phyloP scores from a whole-genome alignment of 2,888 invertebrate species.

The Bombylius major region DNA sequence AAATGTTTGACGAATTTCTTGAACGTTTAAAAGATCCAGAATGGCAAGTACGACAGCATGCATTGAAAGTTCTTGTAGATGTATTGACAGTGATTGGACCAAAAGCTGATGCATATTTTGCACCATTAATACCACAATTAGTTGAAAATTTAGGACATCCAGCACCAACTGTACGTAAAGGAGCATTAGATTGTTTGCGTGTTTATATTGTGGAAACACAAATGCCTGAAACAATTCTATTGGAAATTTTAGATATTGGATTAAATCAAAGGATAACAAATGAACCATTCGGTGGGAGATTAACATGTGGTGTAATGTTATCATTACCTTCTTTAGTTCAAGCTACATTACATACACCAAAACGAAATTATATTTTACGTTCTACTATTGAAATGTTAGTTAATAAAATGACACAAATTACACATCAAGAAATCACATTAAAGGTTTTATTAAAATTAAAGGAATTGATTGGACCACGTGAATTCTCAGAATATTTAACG shows the following conservation, averaged over 20 bases:
- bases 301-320: conserved; percentile 52
- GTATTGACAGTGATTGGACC: conserved; percentile 60
- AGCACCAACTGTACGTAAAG: conserved; percentile 69
- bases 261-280: conserved; percentile 40
- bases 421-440: conserved; percentile 52
- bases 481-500: conserved; percentile 47
- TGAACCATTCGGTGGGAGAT: conserved; percentile 43
- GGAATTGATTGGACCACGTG: conserved; percentile 50
- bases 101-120: conserved; percentile 55
- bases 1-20: conserved; percentile 57
- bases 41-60: conserved; percentile 74
- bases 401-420: conserved; percentile 44
- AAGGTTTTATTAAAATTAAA: conserved; percentile 58
- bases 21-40: conserved; percentile 65
- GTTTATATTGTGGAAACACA: conserved; percentile 57
- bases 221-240: conserved; percentile 52
- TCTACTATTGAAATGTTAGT: conserved; percentile 43
- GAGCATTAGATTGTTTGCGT: conserved; percentile 61
- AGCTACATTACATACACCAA: conserved; percentile 40
- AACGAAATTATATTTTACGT: conserved; percentile 39
- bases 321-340: conserved; percentile 50
- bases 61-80: conserved; percentile 64
- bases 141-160: conserved; percentile 67
- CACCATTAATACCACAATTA: conserved; percentile 49
- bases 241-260: conserved; percentile 52